Evolutionary conservation across 1,140 invertebrate genomes (phyloP).

Genomic region (Rhyzopertha dominica): DNA sequence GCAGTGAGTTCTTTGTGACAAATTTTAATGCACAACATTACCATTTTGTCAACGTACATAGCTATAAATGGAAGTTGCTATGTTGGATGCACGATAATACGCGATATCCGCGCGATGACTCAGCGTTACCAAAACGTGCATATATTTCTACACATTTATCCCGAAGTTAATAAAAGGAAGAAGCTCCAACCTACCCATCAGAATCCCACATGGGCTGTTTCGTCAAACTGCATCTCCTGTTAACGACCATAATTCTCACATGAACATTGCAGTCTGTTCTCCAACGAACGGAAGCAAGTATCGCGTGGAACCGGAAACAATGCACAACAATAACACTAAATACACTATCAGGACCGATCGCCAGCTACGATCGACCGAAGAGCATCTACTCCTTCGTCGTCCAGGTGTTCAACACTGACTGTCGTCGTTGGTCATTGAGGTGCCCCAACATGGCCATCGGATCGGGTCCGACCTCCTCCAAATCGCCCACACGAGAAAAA

Average conservation of each 20-base stretch:
- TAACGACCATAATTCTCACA: slow-evolving; percentile 31
- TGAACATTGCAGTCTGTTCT: slow-evolving; percentile 14
- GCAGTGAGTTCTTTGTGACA: too few relatives aligned
- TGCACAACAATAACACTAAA: not conserved
- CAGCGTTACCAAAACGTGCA: too few relatives aligned
- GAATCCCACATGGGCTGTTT: slow-evolving; percentile 17
- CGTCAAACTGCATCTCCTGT: slow-evolving; percentile 19
- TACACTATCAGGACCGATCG: too few relatives aligned
- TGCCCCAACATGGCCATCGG: slow-evolving; percentile 27
- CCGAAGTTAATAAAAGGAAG: too few relatives aligned
- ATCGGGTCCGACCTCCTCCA: slow-evolving; percentile 20
- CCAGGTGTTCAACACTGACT: slow-evolving; percentile 13
- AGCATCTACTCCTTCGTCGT: slow-evolving; percentile 4
- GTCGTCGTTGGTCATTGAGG: slow-evolving; percentile 26
- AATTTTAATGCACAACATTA: too few relatives aligned
- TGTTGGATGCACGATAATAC: too few relatives aligned
- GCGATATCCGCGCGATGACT: too few relatives aligned
- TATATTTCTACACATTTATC: too few relatives aligned
- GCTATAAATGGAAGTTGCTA: too few relatives aligned
- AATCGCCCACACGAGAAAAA: slow-evolving; percentile 24
- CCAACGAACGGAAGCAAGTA: slow-evolving; percentile 17
- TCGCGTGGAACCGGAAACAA: not conserved
- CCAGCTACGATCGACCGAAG: not conserved
- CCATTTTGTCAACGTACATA: too few relatives aligned
- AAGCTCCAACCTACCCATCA: slow-evolving; percentile 15